Evolutionary conservation across 64 coral and sea anemone species (phyloP).

Genomic region (Dendronephthya gigantea): DNA sequence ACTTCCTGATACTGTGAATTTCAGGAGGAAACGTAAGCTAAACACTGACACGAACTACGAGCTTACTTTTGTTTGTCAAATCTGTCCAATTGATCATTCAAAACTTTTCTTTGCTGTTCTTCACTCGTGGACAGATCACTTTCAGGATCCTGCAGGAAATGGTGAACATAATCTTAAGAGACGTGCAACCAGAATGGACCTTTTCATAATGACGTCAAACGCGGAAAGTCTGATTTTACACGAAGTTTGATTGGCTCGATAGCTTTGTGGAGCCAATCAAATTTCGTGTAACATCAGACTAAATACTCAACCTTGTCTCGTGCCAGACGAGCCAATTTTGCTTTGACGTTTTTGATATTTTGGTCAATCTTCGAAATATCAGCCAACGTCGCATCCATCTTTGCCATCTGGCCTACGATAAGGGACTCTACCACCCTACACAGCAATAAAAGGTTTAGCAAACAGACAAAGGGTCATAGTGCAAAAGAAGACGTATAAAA

Average conservation of each 20-base stretch:
- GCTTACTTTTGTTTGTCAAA: slow-evolving; percentile 15
- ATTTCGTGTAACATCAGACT: too few species aligned
- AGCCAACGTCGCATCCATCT: not conserved
- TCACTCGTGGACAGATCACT: not conserved
- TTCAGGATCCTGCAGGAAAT: not conserved
- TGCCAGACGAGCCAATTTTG: not conserved
- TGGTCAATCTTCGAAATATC: slow-evolving; percentile 7
- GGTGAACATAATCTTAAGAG: not conserved
- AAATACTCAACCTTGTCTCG: not conserved
- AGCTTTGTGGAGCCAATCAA: too few species aligned
- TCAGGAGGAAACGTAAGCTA: too few species aligned
- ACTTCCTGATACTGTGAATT: too few species aligned
- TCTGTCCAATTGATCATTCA: not conserved
- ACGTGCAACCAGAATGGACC: too few species aligned
- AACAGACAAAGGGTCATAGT: too few species aligned
- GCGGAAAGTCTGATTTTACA: too few species aligned
- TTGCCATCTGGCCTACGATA: not conserved
- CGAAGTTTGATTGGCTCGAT: too few species aligned
- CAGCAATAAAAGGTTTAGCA: not conserved
- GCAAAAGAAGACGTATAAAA: too few species aligned
- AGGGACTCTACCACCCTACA: not conserved
- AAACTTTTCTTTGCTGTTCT: not conserved
- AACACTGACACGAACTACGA: not conserved
- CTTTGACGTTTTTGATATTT: not conserved
- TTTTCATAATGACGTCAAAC: too few species aligned